Evolutionary conservation across 2,888 invertebrate species (phyloP).

Genomic region (Lacanobia oleracea): DNA sequence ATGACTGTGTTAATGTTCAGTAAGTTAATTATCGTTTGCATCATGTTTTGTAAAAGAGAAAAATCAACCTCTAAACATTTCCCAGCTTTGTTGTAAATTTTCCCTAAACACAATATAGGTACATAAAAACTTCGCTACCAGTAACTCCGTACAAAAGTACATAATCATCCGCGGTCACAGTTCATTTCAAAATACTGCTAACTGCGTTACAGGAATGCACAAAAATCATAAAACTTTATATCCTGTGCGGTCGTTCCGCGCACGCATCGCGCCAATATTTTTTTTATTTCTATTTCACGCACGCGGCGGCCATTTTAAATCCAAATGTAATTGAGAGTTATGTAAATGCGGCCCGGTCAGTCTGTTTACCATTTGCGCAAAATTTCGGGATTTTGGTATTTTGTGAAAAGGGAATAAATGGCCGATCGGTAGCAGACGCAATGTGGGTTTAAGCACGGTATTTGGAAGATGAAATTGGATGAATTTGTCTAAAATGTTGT

Average conservation of each 20-base stretch:
- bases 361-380: conserved; percentile 67
- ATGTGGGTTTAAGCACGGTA: conserved; percentile 48
- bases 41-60: no score
- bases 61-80: background rate
- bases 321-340: conserved; percentile 80
- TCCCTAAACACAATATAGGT: background rate
- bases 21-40: background rate
- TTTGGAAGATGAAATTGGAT: conserved; percentile 47
- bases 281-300: conserved; percentile 78
- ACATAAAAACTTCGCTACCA: conserved; percentile 38
- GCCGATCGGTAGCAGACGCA: conserved; percentile 42
- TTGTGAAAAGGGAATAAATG: conserved; percentile 60
- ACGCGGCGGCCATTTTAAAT: conserved; percentile 79
- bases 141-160: conserved; percentile 23
- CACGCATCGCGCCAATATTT: conserved; percentile 70
- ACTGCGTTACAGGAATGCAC: conserved; percentile 66
- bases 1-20: background rate
- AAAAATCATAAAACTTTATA: conserved; percentile 71
- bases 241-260: conserved; percentile 67
- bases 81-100: conserved; percentile 1
- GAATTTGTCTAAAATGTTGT: conserved; percentile 42
- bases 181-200: conserved; percentile 58
- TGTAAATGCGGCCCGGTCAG: conserved; percentile 74
- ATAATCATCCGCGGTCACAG: conserved; percentile 36
- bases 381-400: conserved; percentile 65